Evolutionary conservation across 2,797 vertebrate species (phyloP), one percentile per base, ranked within the genome.

Genomic region (Lycodopsis pacificus): DNA sequence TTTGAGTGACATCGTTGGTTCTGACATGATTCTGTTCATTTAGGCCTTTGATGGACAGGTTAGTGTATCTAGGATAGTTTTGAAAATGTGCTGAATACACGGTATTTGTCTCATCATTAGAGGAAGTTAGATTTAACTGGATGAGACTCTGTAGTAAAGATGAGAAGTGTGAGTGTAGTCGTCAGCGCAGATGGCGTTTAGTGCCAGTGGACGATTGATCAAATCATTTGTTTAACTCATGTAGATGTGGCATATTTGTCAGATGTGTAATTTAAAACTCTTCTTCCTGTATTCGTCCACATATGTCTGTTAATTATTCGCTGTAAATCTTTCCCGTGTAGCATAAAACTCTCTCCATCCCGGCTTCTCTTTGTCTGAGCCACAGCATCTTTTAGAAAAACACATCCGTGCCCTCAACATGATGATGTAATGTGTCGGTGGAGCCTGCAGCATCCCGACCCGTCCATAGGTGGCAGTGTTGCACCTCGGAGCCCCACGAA

Each of bases 361-460:
- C 64, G 81, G 62, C 69, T 71, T 89, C 83, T 90, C 93, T 94
- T 94, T 94, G 92, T 94, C 88, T 94, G 88, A 88, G 77, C 65
- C 67, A 22, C 70, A 71, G 84, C 88, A 81, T 89, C 88, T 86
- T 58, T 34, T 14, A 88, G 80, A 89, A 89, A 91, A 92, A 91
- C 87, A 91, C 89, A 89, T 82, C 86, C 87, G 78, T 71, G 70
- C 75, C 71, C 84, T 87, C 79, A 71, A 86, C 77, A 68, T 79
- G 89, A 93, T 94, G 94, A 94, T 93, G 93, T 94, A 94, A 94
- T 94, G 86, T 20, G 27, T 67, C 12, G 49, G 49, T 1, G 20
- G 14, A 59, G 65, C 42, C 66, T 13, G 80, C 83, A 62, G 85
- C n/a, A n/a, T n/a, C n/a, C n/a, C n/a, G n/a, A n/a, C n/a, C 46